These are phyloP conservation scores for Timandra comae DNA, from an alignment of 2,888 invertebrate genomes.

Conservation along the genomic window DNA sequence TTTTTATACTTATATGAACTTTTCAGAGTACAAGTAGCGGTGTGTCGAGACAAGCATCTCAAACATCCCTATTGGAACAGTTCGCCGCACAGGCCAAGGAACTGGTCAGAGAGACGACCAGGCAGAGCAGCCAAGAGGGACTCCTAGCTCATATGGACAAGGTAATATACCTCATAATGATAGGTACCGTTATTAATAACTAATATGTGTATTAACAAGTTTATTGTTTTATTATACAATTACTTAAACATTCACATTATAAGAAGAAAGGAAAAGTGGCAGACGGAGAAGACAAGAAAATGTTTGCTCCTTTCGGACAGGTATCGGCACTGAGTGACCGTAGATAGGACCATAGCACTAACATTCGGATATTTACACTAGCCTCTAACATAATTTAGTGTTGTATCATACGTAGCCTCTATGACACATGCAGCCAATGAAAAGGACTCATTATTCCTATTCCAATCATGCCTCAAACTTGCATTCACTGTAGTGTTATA, in stretches of 20 bases:
- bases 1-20: too few relatives aligned
- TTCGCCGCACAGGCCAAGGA: slow-evolving; percentile 93
- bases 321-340: slow-evolving; percentile 57
- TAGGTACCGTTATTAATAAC: too few relatives aligned
- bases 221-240: slow-evolving; percentile 21
- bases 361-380: too few relatives aligned
- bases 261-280: slow-evolving; percentile 86
- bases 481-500: too few relatives aligned
- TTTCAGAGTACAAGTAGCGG: slow-evolving; percentile 52
- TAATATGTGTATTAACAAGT: slow-evolving; percentile 13
- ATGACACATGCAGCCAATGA: too few relatives aligned
- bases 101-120: slow-evolving; percentile 89
- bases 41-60: slow-evolving; percentile 85
- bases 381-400: too few relatives aligned
- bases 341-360: too few relatives aligned
- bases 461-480: too few relatives aligned
- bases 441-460: too few relatives aligned
- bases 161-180: slow-evolving; percentile 78
- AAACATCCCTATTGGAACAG: slow-evolving; percentile 90
- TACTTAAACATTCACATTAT: slow-evolving; percentile 32
- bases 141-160: slow-evolving; percentile 93
- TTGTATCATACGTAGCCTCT: too few relatives aligned
- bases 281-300: slow-evolving; percentile 84
- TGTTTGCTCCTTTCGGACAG: slow-evolving; percentile 89
- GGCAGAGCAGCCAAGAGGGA: slow-evolving; percentile 93